These are phyloP conservation scores for Apolygus lucorum DNA, from an alignment of 1,140 invertebrate genomes.

Conservation along the genomic window DNA sequence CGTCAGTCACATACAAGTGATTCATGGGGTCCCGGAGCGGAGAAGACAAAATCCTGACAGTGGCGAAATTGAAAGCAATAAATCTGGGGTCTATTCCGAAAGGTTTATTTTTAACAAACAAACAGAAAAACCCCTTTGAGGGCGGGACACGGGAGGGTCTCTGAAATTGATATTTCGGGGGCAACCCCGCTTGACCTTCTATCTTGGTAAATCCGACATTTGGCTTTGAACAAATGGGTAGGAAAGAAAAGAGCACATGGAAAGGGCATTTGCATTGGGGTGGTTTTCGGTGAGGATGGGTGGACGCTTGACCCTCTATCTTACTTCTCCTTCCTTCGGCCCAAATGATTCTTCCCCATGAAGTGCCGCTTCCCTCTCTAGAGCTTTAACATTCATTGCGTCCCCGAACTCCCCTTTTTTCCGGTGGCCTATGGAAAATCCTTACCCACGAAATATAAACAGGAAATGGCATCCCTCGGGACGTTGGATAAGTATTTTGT, in stretches of 20 bases:
- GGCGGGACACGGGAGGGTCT: background rate
- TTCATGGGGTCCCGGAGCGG: background rate
- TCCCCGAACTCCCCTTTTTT: background rate
- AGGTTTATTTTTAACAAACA: slow-evolving; percentile 16
- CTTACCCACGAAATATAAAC: slow-evolving; percentile 3
- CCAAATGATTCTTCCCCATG: slow-evolving; percentile 11
- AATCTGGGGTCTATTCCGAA: slow-evolving; percentile 12
- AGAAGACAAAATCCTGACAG: slow-evolving; percentile 11
- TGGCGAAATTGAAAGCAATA: slow-evolving; percentile 11
- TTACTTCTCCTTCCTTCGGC: background rate
- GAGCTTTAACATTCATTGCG: slow-evolving; percentile 9
- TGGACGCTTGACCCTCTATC: background rate
- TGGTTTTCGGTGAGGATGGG: slow-evolving; percentile 1
- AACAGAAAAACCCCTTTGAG: slow-evolving; percentile 19
- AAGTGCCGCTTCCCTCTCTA: background rate
- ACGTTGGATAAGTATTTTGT: slow-evolving; percentile 6
- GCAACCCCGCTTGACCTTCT: slow-evolving; percentile 20
- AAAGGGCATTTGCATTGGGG: slow-evolving; percentile 24
- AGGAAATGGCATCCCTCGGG: background rate
- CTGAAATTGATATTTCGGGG: slow-evolving; percentile 23
- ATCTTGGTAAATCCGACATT: slow-evolving; percentile 24
- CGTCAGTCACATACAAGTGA: slow-evolving; percentile 10
- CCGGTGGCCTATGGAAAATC: slow-evolving; percentile 3
- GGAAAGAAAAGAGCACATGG: slow-evolving; percentile 23
- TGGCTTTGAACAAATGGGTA: slow-evolving; percentile 21